Evolutionary conservation across 2,888 invertebrate genomes (phyloP), one percentile per base, ranked within the genome.

Genomic region (Xanthorhoe spadicearia): DNA sequence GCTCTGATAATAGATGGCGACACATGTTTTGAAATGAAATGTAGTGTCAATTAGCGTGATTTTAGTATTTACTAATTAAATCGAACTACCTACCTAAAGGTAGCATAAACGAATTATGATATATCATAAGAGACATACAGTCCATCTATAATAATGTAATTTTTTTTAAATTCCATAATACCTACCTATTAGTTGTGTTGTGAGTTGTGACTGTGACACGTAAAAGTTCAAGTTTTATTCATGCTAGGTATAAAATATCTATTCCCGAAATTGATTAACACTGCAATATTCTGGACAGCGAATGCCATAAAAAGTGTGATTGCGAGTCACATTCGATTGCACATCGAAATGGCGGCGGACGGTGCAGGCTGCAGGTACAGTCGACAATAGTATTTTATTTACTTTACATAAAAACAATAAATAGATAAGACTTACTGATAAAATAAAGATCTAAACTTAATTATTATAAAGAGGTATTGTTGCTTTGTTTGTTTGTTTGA

Each of bases 311-410:
- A 64, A 68, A 68, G 53, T 64, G 61, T 77, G 81, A 81, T 80
- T 83, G 80, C 76, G 76, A 83, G 87, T 86, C 84, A 84, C 86
- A 88, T 84, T 78, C 83, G 85, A 86, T 84, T 87, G 86, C 84
- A 77, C 84, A 84, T 79, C 74, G 76, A 77, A 80, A 77, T 79
- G 80, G 74, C 74, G 76, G 71, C 59, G 68, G 66, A 64, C 58
- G 63, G 53, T 67, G 66, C 62, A 53, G 55, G 56, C 57, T 64
- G 9, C 46, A 23, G 4, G 59, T 50, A 69, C 56, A 65, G 60
- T 65, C 61, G 15, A 7, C 52, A 52, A 52, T 52, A 17, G 38
- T 13, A 50, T 35, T 23, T 19, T 13, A 2, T 43, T 13, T 43
- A 13, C 38, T 43, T 13, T 43, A 13, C 13, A 13, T 10, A 43